Percentiles rank a stretch among this genome's conserved stretches.
Conservation (phyloP, 2,888 invertebrate species). For the Habrosyne pyritoides region DNA sequence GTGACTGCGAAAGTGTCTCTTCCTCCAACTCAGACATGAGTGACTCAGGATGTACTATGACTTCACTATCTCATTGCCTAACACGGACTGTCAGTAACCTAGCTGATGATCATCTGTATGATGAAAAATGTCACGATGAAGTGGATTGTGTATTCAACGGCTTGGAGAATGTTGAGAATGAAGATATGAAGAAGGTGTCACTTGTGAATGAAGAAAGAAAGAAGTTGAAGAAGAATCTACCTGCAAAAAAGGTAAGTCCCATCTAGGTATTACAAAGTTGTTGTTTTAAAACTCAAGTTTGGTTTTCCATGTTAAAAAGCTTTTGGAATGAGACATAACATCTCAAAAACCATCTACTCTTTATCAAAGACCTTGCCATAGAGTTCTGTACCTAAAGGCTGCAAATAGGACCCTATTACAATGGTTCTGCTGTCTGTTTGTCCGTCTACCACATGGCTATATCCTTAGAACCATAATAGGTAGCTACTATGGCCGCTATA, state of each 20-base stretch:
- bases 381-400: too few species aligned
- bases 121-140: constrained; percentile 56
- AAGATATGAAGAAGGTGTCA: constrained; percentile 42
- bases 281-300: too few species aligned
- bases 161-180: constrained; percentile 22
- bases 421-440: too few species aligned
- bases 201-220: constrained; percentile 44
- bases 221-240: constrained; percentile 37
- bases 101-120: constrained; percentile 67
- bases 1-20: constrained; percentile 31
- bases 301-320: too few species aligned
- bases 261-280: too few species aligned
- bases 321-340: too few species aligned
- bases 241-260: constrained; percentile 65
- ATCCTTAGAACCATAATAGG: too few species aligned
- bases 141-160: constrained; percentile 58
- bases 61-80: constrained; percentile 47
- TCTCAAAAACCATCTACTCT: too few species aligned
- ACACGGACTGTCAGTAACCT: constrained; percentile 68
- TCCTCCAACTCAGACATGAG: constrained; percentile 46
- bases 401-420: too few species aligned
- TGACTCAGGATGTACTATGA: constrained; percentile 54
- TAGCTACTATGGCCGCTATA: too few species aligned
- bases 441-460: too few species aligned
- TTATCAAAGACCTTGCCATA: too few species aligned